A percentile compares a stretch with the other conserved stretches of the same genome.
These are phyloP conservation scores for Urocolius indicus DNA, from an alignment of 2,113 vertebrate species.

Conservation along the genomic window DNA sequence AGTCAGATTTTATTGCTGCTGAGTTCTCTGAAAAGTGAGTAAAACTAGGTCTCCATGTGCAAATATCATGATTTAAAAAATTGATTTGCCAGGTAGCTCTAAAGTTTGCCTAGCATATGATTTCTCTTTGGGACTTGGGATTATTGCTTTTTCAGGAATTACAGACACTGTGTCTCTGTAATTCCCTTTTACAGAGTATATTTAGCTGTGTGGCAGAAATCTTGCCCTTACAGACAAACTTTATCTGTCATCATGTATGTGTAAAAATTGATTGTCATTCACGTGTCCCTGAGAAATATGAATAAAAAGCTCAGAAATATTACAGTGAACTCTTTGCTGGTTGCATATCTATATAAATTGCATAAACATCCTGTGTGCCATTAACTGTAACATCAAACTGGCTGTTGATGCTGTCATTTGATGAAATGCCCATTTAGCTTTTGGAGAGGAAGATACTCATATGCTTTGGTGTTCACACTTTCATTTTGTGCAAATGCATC, in stretches of 20 bases:
- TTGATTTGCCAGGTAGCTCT: neutral
- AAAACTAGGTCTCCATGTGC: neutral
- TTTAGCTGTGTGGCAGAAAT: conserved; percentile 57
- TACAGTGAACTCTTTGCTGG: neutral
- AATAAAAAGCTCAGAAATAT: neutral
- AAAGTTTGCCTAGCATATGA: neutral
- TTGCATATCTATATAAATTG: neutral
- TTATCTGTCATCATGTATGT: conserved; percentile 60
- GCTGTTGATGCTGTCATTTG: neutral
- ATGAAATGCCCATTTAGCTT: neutral
- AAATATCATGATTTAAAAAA: neutral
- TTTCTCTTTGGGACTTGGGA: neutral
- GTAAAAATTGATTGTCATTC: neutral
- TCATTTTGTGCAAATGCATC: neutral
- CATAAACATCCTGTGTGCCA: neutral
- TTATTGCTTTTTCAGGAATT: neutral
- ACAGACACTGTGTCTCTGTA: neutral
- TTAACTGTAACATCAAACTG: neutral
- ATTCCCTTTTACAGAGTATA: neutral
- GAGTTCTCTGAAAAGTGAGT: neutral
- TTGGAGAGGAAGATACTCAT: neutral
- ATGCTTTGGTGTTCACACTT: neutral
- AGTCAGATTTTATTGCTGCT: neutral
- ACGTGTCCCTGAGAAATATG: neutral
- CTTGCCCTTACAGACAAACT: conserved; percentile 70